phyloP scores from a whole-genome alignment of 1,140 invertebrate species.

The Camponotus floridanus region DNA sequence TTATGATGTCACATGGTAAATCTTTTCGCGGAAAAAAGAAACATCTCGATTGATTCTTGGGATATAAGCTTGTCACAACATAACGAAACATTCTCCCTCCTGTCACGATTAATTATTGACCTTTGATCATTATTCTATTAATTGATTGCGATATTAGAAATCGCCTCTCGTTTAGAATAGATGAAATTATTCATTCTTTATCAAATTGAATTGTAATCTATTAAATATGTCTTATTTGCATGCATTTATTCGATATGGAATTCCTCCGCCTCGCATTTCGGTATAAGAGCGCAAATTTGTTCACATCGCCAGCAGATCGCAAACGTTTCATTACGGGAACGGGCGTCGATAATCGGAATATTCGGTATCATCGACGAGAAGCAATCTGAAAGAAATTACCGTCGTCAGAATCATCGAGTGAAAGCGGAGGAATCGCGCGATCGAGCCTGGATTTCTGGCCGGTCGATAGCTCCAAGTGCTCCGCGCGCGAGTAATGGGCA shows the following conservation, averaged over 20 bases:
- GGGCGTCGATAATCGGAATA: conserved; percentile 57
- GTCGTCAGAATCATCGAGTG: conserved; percentile 14
- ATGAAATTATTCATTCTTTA: not conserved
- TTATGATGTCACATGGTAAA: too few relatives aligned
- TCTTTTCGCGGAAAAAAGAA: too few relatives aligned
- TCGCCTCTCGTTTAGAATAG: too few relatives aligned
- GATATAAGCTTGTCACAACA: too few relatives aligned
- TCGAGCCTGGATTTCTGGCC: conserved; percentile 61
- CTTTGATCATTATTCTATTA: too few relatives aligned
- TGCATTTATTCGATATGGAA: not conserved
- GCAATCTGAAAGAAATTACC: conserved; percentile 49
- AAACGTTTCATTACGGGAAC: conserved; percentile 49
- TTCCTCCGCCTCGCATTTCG: not conserved
- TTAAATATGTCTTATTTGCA: too few relatives aligned
- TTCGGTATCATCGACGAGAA: conserved; percentile 36
- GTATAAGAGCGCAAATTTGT: conserved; percentile 1
- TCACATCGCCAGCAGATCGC: conserved; percentile 38
- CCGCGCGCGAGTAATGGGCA: conserved; percentile 65
- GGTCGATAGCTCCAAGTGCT: conserved; percentile 63
- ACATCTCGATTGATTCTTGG: too few relatives aligned
- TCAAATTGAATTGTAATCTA: too few relatives aligned
- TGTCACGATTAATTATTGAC: too few relatives aligned
- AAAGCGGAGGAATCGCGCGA: conserved; percentile 54
- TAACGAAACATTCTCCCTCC: too few relatives aligned
- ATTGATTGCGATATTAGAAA: too few relatives aligned